phyloP scores from a whole-genome alignment of 1,140 invertebrate species.

The Leptoteleia sp. region DNA sequence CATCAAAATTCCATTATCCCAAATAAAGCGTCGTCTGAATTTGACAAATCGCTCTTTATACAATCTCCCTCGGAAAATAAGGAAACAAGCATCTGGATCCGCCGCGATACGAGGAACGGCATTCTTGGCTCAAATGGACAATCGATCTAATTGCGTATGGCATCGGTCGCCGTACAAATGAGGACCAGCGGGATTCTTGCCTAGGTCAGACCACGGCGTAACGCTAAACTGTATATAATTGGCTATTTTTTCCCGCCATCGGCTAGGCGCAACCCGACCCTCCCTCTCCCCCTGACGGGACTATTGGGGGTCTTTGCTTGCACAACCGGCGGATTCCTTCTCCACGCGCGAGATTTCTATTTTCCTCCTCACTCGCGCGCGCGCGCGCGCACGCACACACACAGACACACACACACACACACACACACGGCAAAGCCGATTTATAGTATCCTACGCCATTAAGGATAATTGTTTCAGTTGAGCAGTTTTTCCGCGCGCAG shows the following conservation, averaged over 20 bases:
- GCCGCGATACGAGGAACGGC: slow-evolving; percentile 31
- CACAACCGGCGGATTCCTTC: slow-evolving; percentile 76
- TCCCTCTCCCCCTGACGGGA: slow-evolving; percentile 3
- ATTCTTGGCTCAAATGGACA: slow-evolving; percentile 58
- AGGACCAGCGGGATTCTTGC: slow-evolving; percentile 55
- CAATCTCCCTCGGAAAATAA: slow-evolving; percentile 42
- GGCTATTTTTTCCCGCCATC: slow-evolving; percentile 48
- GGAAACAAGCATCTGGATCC: slow-evolving; percentile 41
- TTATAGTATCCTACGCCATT: slow-evolving; percentile 79
- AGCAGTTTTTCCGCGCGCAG: slow-evolving; percentile 70
- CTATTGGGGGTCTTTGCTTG: slow-evolving; percentile 74
- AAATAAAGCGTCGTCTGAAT: slow-evolving; percentile 35
- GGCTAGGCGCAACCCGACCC: slow-evolving; percentile 2
- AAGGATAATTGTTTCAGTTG: slow-evolving; percentile 78
- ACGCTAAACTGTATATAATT: slow-evolving; percentile 62
- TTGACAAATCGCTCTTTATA: slow-evolving; percentile 55
- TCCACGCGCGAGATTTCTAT: slow-evolving; percentile 72
- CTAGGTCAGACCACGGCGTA: slow-evolving; percentile 34
- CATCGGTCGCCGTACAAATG: slow-evolving; percentile 47
- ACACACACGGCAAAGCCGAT: slow-evolving; percentile 76
- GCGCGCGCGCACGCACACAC: too few species aligned
- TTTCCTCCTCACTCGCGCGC: slow-evolving; percentile 69
- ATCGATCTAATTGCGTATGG: slow-evolving; percentile 56
- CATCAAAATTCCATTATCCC: slow-evolving; percentile 11
- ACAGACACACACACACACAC: too few species aligned